Conservation (phyloP, 2,113 vertebrate genomes). For the Dasyurus viverrinus region DNA sequence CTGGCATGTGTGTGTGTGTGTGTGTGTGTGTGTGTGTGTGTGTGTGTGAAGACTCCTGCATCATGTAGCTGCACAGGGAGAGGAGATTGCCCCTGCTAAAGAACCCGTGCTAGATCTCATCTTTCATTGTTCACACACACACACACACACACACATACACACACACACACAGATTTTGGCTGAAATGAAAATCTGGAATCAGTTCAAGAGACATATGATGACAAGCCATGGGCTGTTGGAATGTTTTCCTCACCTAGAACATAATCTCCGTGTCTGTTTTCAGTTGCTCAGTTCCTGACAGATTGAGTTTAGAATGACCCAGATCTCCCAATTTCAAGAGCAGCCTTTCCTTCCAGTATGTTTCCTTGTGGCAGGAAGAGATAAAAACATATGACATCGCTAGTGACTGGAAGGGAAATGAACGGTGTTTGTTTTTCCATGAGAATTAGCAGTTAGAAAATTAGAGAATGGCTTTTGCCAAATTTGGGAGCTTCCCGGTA, state of each 20-base stretch:
- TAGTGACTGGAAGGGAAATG: constrained; percentile 65
- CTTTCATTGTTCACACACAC: not conserved
- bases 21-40: not conserved
- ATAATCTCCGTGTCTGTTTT: constrained; percentile 46
- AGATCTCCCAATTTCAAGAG: constrained; percentile 50
- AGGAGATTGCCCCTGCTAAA: not conserved
- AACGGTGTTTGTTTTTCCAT: constrained; percentile 66
- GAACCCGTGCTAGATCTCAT: not conserved
- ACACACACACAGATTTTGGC: not conserved
- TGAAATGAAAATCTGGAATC: constrained; percentile 13
- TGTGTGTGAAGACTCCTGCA: not conserved
- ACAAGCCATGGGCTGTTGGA: constrained; percentile 40
- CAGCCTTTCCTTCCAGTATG: constrained; percentile 57
- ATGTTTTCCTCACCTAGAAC: constrained; percentile 7
- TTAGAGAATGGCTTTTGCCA: constrained; percentile 62
- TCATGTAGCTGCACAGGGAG: not conserved
- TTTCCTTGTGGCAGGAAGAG: constrained; percentile 61
- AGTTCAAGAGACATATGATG: not conserved
- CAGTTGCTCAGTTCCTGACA: constrained; percentile 52
- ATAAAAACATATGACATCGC: constrained; percentile 58
- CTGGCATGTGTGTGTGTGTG: not conserved
- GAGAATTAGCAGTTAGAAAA: constrained; percentile 62
- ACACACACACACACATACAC: not conserved
- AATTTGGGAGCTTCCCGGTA: constrained; percentile 46
- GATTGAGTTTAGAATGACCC: constrained; percentile 35